Evolutionary conservation across 23 tunicate genomes (phyloP), one percentile per base, ranked within the genome.

Genomic region (Ciona savignyi): DNA sequence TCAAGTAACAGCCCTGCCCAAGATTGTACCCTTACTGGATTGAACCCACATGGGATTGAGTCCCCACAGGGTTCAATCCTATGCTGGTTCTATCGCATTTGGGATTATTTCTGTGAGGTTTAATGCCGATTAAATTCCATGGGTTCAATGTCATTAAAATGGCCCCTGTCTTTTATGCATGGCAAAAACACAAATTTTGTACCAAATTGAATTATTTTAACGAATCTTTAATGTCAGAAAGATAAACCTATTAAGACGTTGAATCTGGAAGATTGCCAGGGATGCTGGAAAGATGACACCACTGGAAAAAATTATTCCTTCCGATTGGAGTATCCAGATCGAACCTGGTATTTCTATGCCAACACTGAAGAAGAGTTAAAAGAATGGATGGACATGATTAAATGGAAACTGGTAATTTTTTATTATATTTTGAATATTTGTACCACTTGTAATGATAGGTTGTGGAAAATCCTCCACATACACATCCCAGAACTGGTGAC

Each of bases 331-430:
- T 91, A 62, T 67, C 97, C 97, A 0, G 91, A 91, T 33, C 76
- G 97, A 25, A 91, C 97, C 1, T 91, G 97, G 97, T 85, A 66
- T 60, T 81, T 91, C 63, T 84, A 91, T 48, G 97, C 97, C 2
- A 84, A 77, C 72, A 84, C 97, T 29, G 83, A 81, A 72, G 88
- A 91, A 29, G 97, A 91, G 62, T 86, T 83, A 34, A 68, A 74
- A 30, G 97, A 91, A 91, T 91, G 97, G 97, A 77, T 91, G 91
- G 86, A 80, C 9, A 84, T 91, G 72, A 91, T 91, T 11, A 91
- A 91, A 60, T 91, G 97, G 97, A 91, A 91, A 78, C 25, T 91
- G 63, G 92, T 85, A 61, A 66, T 80, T 62, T 35, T 72, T 35
- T 21, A 30, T 35, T 72, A 6, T 31, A 70, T 63, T 63, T 63